Percentiles rank a stretch among this genome's conserved stretches.
These are phyloP conservation scores for Hormiphora californensis DNA, from an alignment of 37 sponge, comb jelly and placozoan species.

Conservation along the genomic window DNA sequence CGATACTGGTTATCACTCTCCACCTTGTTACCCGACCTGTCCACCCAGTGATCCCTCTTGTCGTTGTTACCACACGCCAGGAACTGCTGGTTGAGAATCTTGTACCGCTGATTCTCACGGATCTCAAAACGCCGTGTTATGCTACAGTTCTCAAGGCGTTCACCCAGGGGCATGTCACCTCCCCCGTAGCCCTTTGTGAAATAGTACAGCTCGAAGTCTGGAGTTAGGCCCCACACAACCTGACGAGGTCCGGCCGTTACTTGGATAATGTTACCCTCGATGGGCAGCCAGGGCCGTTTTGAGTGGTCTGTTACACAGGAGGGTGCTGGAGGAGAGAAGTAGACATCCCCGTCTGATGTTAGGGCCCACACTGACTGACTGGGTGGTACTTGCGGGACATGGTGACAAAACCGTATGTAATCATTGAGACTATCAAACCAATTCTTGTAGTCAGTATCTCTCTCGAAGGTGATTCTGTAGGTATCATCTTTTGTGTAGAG, in stretches of 20 bases:
- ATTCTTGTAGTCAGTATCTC: background rate
- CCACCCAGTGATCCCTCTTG: background rate
- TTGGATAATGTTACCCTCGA: background rate
- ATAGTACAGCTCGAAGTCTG: background rate
- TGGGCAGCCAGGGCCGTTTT: conserved; percentile 14
- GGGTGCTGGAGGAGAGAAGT: conserved; percentile 5
- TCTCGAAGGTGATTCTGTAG: background rate
- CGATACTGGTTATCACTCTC: background rate
- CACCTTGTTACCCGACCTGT: background rate
- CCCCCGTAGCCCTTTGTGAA: background rate
- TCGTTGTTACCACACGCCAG: background rate
- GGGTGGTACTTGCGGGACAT: background rate
- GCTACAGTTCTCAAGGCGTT: background rate
- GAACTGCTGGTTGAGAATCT: background rate
- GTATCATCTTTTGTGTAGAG: background rate
- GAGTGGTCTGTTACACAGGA: conserved; percentile 12
- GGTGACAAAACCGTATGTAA: background rate
- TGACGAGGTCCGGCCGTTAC: background rate
- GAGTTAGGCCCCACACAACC: background rate
- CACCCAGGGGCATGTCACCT: background rate
- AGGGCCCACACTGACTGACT: background rate
- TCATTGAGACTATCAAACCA: background rate
- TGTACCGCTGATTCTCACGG: background rate
- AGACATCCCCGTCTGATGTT: background rate
- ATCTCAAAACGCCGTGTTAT: background rate